Evolutionary conservation across 1,140 invertebrate species (phyloP), one percentile per base, ranked within the genome.

Genomic region (Artemia franciscana): DNA sequence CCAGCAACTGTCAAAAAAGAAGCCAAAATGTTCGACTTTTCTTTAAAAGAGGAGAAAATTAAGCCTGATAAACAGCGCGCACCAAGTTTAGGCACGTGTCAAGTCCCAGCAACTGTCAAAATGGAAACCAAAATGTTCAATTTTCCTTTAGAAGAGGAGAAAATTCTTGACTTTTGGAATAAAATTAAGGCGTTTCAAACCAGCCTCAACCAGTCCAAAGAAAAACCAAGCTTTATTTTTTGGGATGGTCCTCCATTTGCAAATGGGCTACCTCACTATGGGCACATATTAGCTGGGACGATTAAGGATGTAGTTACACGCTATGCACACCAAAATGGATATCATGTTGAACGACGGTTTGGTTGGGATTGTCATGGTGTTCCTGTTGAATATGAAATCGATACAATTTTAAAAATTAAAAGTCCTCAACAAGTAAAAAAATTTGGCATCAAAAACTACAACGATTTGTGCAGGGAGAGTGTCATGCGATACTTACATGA

Each of bases 201-300:
- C 62, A 90, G 87, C 72, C 74, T 94, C 26, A 86, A 83, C 68
- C 82, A 88, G 67, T 93, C 90, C 0, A 88, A 88, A 75, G 80
- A 79, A 59, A 83, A 80, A 71, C 85, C 86, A 5, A 82, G 79
- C 80, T 85, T 77, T 68, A 65, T 68, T 60, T 99, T 99, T 73
- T 99, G 96, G 73, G 96, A 99, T 82, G 96, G 96, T 0, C 96
- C 96, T 23, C 96, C 96, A 9, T 99, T 99, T 80, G 96, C 96
- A 0, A 99, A 95, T 21, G 96, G 96, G 2, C 73, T 98, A 63
- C 96, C 96, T 5, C 96, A 99, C 79, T 99, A 99, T 78, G 96
- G 96, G 0, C 95, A 98, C 69, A 92, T 98, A 61, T 78, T 98
- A 59, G 90, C 94, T 63, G 94, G 96, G 26, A 98, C 94, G 4